phyloP scores from a whole-genome alignment of 2,113 vertebrate species.

The Psilopsiagon aurifrons region DNA sequence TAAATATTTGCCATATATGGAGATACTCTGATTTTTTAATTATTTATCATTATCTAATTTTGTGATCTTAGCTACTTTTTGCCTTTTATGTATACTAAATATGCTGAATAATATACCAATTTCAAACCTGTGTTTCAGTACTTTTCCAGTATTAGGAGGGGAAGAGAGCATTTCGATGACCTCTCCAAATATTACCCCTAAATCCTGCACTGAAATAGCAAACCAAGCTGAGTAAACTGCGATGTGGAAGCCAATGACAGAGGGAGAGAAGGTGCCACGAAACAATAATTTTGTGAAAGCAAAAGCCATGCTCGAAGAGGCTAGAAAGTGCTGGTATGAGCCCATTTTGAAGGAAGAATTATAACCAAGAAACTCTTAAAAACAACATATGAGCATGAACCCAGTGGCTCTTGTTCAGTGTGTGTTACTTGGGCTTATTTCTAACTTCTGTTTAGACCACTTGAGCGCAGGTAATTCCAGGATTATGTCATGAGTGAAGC shows the following conservation, averaged over 20 bases:
- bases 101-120: neutral
- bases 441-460: neutral
- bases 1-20: neutral
- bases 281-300: neutral
- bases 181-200: neutral
- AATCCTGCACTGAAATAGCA: neutral
- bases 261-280: neutral
- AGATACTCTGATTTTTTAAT: neutral
- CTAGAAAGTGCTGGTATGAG: neutral
- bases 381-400: rapidly evolving
- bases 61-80: neutral
- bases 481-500: neutral
- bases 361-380: neutral
- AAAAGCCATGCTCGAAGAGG: neutral
- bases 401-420: neutral
- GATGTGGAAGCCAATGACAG: neutral
- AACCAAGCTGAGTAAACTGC: neutral
- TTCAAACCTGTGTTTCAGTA: neutral
- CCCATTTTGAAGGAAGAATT: neutral
- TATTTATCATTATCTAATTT: neutral
- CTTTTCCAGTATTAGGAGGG: neutral
- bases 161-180: neutral
- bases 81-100: rapidly evolving
- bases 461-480: neutral
- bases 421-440: neutral